Evolutionary conservation across 2,113 vertebrate species (phyloP), one percentile per base, ranked within the genome.

Genomic region (pig (Sus scrofa)): DNA sequence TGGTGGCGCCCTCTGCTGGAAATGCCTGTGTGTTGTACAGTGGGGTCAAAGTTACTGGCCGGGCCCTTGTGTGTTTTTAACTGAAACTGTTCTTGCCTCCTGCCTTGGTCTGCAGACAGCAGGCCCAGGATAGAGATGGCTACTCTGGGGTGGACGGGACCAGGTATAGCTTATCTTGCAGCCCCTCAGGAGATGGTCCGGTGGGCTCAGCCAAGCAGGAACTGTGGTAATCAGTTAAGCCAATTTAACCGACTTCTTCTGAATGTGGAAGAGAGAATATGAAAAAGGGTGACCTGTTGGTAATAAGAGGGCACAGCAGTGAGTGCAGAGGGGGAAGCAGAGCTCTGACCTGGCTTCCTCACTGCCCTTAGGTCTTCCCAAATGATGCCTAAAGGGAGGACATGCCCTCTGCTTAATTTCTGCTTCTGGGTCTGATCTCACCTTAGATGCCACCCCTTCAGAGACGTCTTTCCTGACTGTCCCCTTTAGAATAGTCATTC

Each of bases 1-100:
- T 44, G 3, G 39, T 2, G 9, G 32, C 0, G 0, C 32, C 18
- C 22, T 56, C 73, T 30, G 11, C 74, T 10, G 5, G 10, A 12
- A 27, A 18, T 6, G 12, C 2, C n/a, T 58, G 27, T 58, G 34
- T 22, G 7, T 71, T 10, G n/a, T 6, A 37, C 14, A 62, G 44
- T 65, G 30, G n/a, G 26, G 34, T 68, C 58, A 14, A 24, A 13
- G 4, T 74, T 54, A 7, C 60, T 65, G 24, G 12, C 6, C 4
- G 16, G 16, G 19, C 20, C 3, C 12, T 32, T 44, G 44, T 58
- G 8, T 85, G 20, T 34, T 56, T 75, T 44, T 32, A 32, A 32
- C 39, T 34, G 77, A 70, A 94, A 63, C 44, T 44, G 44, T 3
- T 44, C 81, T 70, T 44, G 24, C 54, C 50, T 74, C 34, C 12